Evolutionary conservation across 2,888 invertebrate species (phyloP).

Genomic region (Synergus gifuensis): DNA sequence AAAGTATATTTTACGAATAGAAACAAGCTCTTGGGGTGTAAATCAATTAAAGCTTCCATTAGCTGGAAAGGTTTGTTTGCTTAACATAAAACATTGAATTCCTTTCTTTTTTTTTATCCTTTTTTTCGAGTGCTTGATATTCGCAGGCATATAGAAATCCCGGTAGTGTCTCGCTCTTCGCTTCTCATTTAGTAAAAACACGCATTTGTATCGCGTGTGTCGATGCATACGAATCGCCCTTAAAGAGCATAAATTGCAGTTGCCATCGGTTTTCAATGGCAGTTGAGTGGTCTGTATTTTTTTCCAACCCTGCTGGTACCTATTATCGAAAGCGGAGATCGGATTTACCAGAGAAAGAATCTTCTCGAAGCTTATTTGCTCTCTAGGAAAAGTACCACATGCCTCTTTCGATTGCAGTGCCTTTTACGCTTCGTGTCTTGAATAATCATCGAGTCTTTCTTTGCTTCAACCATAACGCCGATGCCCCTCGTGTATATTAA

Average conservation of each 20-base stretch:
- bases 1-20: conserved; percentile 4
- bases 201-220: conserved; percentile 38
- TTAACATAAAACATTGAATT: conserved; percentile 32
- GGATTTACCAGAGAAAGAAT: conserved; percentile 21
- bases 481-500: conserved; percentile 24
- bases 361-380: background rate
- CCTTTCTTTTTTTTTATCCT: background rate
- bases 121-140: background rate
- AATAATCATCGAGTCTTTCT: conserved; percentile 15
- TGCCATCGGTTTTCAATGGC: conserved; percentile 39
- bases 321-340: conserved; percentile 36
- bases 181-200: conserved; percentile 25
- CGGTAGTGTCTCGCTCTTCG: conserved; percentile 22
- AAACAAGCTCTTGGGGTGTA: conserved; percentile 13
- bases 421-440: conserved; percentile 14
- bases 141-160: conserved; percentile 37
- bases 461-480: background rate
- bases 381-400: conserved; percentile 32
- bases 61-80: conserved; percentile 31
- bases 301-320: conserved; percentile 14
- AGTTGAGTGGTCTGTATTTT: conserved; percentile 33
- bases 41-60: conserved; percentile 33
- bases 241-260: conserved; percentile 40
- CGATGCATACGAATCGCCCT: conserved; percentile 39
- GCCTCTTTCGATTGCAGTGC: conserved; percentile 17